Conservation (phyloP, 1,140 invertebrate species). For the Trichomalopsis sarcophagae region DNA sequence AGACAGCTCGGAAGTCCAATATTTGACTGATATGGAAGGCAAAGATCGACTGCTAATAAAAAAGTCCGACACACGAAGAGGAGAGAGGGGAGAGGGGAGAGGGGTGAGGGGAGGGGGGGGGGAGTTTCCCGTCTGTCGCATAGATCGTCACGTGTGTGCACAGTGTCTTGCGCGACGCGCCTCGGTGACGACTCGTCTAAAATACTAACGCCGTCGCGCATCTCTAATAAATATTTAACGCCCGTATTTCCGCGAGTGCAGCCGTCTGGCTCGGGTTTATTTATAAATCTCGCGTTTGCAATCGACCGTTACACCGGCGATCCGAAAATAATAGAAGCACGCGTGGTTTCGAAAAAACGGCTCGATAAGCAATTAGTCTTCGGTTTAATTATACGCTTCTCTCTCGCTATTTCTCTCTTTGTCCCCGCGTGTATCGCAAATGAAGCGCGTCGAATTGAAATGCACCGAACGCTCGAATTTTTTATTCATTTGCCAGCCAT, state of each 20-base stretch:
- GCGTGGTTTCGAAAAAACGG: neutral
- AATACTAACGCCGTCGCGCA: neutral
- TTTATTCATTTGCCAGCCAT: constrained; percentile 60
- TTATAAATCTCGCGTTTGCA: neutral
- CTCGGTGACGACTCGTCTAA: neutral
- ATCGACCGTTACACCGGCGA: neutral
- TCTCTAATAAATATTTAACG: constrained; percentile 33
- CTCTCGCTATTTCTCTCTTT: no score
- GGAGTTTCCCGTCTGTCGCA: neutral
- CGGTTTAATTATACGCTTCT: neutral
- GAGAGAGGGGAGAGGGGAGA: no score
- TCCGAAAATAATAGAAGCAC: constrained; percentile 32
- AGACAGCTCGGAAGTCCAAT: neutral
- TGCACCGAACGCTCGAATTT: constrained; percentile 52
- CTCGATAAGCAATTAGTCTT: neutral
- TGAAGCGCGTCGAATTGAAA: neutral
- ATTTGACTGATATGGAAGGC: neutral
- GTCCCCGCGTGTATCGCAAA: neutral
- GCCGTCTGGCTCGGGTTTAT: neutral
- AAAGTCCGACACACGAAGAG: neutral
- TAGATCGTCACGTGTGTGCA: neutral
- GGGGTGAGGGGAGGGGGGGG: no score
- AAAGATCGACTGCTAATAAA: neutral
- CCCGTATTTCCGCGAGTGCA: neutral
- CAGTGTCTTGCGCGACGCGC: neutral